Base-by-base conservation (phyloP, 2,797 vertebrate genomes). In the Enteromius trimaculatus region DNA sequence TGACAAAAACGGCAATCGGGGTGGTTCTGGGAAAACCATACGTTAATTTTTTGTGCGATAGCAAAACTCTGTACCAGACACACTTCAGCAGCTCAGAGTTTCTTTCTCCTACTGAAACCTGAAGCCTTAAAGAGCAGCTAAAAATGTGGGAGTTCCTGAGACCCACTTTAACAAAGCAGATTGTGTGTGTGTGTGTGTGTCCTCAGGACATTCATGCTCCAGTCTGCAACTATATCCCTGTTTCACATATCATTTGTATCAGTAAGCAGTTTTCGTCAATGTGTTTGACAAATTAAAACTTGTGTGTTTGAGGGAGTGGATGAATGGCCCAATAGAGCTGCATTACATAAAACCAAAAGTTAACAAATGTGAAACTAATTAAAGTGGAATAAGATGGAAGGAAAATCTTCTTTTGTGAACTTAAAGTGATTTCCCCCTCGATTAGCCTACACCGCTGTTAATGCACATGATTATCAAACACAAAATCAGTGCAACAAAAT, bases 81-180 rank as follows among this genome's bases (percentile, higher is more conserved):
- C 39, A 65, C 58, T 71, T 65, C 65, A 81, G 71, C 65, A 66
- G 77, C 51, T 68, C 78, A 84, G 92, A 91, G 93, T 92, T 91
- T 92, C 92, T 93, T 90, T 93, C 87, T 91, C 89, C 87, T 89
- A 89, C 85, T 94, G 94, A 93, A 95, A 95, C 92, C 93, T 92
- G 94, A 95, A 94, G 93, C 93, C 94, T 58, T 31, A 84, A 84
- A 79, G 80, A 83, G 81, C 83, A 82, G 88, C 80, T 65, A 88
- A 86, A 89, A 84, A 88, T 87, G 87, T 93, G 93, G 93, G 92
- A 94, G 93, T 92, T 93, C 90, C 93, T 94, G 90, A 90, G 91
- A 90, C 90, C 91, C 69, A 70, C 82, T 80, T 65, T 81, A 88
- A 95, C 94, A 95, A 95, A 95, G 94, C 91, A 93, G 93, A 94